A percentile compares a stretch with the other conserved stretches of the same genome.
Evolutionary conservation across 2,113 vertebrate species (phyloP).

Genomic region (Lagopus leucura): DNA sequence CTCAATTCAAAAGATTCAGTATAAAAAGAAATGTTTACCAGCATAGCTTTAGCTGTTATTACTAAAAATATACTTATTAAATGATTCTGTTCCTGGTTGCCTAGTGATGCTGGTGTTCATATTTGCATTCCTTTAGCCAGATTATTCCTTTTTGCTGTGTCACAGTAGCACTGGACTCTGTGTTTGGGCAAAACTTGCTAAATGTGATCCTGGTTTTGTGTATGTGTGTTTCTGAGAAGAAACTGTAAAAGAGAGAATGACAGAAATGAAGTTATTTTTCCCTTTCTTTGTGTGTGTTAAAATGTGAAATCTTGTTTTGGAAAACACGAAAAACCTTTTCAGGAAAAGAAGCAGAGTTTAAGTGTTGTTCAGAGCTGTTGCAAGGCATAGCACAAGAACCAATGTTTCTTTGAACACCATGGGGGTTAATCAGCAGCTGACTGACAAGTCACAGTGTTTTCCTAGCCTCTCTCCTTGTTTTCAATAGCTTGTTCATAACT

Average conservation of each 20-base stretch:
- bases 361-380: background rate
- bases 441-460: background rate
- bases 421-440: background rate
- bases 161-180: background rate
- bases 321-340: background rate
- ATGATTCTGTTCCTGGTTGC: slow-evolving; percentile 8
- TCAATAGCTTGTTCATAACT: slow-evolving; percentile 2
- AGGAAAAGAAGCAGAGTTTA: background rate
- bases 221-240: background rate
- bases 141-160: background rate
- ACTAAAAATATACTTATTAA: background rate
- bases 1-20: background rate
- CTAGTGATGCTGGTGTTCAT: background rate
- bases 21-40: background rate
- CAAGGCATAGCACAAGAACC: background rate
- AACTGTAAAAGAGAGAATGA: background rate
- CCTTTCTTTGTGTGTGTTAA: background rate
- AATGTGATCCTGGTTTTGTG: background rate
- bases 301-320: background rate
- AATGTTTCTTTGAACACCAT: background rate
- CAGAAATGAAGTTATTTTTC: background rate
- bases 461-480: slow-evolving; percentile 4
- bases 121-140: background rate
- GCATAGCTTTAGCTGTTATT: background rate
- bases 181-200: background rate